These are phyloP conservation scores for Anser brachyrhynchus DNA, from an alignment of 2,113 vertebrate species.

Conservation along the genomic window DNA sequence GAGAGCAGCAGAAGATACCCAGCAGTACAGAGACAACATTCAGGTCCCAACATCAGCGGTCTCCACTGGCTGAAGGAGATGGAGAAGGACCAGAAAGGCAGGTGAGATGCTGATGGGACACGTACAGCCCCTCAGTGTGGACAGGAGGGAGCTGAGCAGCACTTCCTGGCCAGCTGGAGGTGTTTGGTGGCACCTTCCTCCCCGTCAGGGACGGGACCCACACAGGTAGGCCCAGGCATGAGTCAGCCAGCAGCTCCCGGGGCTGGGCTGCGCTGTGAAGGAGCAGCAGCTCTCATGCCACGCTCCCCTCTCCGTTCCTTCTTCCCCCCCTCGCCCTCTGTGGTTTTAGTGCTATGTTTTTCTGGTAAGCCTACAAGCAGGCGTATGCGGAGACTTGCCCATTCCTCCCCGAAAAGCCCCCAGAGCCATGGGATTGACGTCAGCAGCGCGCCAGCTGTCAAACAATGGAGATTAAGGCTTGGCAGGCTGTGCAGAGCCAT, in stretches of 20 bases:
- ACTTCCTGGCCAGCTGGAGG: not conserved
- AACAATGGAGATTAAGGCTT: conserved; percentile 43
- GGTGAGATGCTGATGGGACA: accelerated
- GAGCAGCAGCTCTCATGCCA: not conserved
- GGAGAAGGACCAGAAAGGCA: not conserved
- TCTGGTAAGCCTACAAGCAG: not conserved
- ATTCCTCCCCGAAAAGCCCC: conserved; percentile 46
- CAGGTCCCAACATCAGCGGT: accelerated
- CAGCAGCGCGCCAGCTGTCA: conserved; percentile 55
- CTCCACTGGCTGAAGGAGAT: not conserved
- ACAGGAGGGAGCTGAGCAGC: not conserved
- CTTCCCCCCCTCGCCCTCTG: not conserved
- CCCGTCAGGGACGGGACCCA: not conserved
- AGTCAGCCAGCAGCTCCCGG: not conserved
- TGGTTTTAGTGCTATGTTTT: not conserved
- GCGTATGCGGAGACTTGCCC: conserved; percentile 52
- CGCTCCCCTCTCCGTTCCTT: not conserved
- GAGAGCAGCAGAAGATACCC: not conserved
- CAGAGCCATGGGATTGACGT: conserved; percentile 70
- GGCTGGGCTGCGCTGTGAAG: not conserved
- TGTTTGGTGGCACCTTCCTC: not conserved
- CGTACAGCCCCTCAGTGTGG: accelerated
- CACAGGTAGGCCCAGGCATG: not conserved
- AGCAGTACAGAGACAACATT: not conserved
- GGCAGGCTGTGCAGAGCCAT: not conserved